Conservation (phyloP, 2,113 vertebrate species). For the Cavia porcellus region DNA sequence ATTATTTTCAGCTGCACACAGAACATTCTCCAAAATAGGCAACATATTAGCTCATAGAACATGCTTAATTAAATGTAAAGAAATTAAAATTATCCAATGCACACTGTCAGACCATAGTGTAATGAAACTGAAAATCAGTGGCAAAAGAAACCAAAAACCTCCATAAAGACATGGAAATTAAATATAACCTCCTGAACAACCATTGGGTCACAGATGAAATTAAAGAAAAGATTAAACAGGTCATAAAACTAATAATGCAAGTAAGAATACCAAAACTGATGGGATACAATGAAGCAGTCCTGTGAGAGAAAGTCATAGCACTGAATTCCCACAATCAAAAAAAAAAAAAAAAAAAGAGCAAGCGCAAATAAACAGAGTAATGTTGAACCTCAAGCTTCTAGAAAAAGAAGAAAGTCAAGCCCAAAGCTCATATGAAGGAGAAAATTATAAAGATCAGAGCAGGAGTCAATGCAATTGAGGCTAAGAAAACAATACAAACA, state of each 20-base stretch:
- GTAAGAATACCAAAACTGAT: not conserved
- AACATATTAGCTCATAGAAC: not conserved
- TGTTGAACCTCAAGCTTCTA: not conserved
- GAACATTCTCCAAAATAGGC: not conserved
- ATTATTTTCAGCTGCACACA: not conserved
- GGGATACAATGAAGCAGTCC: not conserved
- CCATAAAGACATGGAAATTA: not conserved
- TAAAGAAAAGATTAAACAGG: not conserved
- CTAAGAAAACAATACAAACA: not conserved
- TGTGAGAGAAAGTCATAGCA: not conserved
- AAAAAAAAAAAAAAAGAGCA: not conserved
- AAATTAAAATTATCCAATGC: not conserved
- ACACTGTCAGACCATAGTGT: not conserved
- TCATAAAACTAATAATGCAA: not conserved
- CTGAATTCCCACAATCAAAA: not conserved
- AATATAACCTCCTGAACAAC: not conserved
- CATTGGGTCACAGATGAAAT: not conserved
- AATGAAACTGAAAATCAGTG: not conserved
- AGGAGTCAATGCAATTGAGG: not conserved
- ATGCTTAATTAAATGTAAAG: not conserved
- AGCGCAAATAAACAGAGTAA: not conserved
- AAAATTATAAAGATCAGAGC: not conserved
- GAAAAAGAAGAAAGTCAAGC: not conserved
- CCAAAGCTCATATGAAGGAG: not conserved
- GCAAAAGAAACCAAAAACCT: not conserved